Evolutionary conservation across 23 tunicate species (phyloP), one percentile per base, ranked within the genome.

Genomic region (Pegea sp.): DNA sequence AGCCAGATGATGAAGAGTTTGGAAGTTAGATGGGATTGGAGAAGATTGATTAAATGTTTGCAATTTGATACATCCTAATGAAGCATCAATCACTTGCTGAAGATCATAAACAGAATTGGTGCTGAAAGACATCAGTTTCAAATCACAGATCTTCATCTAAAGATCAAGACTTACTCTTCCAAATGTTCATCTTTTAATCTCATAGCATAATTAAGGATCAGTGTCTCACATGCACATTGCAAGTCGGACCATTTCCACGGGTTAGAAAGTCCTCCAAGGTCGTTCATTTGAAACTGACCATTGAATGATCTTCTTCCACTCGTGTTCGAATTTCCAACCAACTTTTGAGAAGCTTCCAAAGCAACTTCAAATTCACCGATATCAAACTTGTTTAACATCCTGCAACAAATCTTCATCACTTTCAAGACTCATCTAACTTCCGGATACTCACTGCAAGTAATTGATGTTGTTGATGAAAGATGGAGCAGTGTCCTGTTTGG

Each of bases 1-100:
- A 33, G 66, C 67, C n/a, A 58, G 26, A 27, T 71, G 56, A 42
- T 46, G 65, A 28, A 59, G 13, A 6, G 54, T 1, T 28, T 48
- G 63, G 62, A 74, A 74, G 18, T 74, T 61, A 8, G 49, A 29
- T 19, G 48, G 34, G 22, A 74, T 24, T 13, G 26, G 65, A 3
- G 84, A 67, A 24, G 84, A 72, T 69, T 69, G 60, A 16, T 34
- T 19, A 16, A 67, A 50, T 23, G 57, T 62, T 20, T 64, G 48
- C 21, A 74, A 43, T 42, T 66, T 74, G 51, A 59, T 22, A 30
- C 71, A 66, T 22, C 44, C 33, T 49, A 64, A 33, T 31, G 60
- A 64, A 27, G 69, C 32, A 2, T 64, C 34, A 28, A 29, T 44
- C 42, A 46, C 42, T 46, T 44, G 31, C 4, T 46, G 56, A 21